These are phyloP conservation scores for Deilephila porcellus DNA, from an alignment of 2,888 invertebrate genomes.

Conservation along the genomic window DNA sequence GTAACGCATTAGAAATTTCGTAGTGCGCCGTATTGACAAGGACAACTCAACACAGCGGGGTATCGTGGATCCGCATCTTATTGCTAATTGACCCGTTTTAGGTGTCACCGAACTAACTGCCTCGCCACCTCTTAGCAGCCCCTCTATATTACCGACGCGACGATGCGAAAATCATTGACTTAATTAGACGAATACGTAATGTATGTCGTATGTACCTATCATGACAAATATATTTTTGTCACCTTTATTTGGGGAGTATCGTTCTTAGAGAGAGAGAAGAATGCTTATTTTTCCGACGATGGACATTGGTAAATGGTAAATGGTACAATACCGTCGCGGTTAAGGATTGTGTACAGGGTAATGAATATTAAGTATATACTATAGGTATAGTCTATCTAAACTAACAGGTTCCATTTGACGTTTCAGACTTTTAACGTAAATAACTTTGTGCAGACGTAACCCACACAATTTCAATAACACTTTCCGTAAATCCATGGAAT, in stretches of 20 bases:
- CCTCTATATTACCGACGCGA: slow-evolving; percentile 43
- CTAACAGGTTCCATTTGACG: too few relatives aligned
- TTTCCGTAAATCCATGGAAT: too few relatives aligned
- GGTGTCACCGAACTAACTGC: slow-evolving; percentile 51
- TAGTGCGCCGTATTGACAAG: slow-evolving; percentile 18
- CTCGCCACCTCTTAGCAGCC: slow-evolving; percentile 50
- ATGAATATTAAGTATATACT: too few relatives aligned
- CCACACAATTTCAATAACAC: too few relatives aligned
- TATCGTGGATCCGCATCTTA: slow-evolving; percentile 47
- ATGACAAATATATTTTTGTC: slow-evolving; percentile 16
- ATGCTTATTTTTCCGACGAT: neutral
- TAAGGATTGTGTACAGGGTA: neutral
- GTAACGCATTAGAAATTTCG: slow-evolving; percentile 9
- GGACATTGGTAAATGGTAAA: neutral
- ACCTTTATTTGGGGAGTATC: neutral
- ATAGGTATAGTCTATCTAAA: too few relatives aligned
- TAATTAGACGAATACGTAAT: slow-evolving; percentile 42
- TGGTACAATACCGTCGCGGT: neutral
- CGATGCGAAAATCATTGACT: slow-evolving; percentile 51
- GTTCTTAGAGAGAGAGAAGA: neutral
- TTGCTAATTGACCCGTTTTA: slow-evolving; percentile 70
- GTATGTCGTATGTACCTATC: slow-evolving; percentile 16
- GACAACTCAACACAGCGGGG: slow-evolving; percentile 24
- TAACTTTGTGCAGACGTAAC: too few relatives aligned
- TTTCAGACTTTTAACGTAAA: too few relatives aligned